Percentiles rank a stretch among this genome's conserved stretches.
phyloP scores from a whole-genome alignment of 2,888 invertebrate genomes.

The Endotricha flammealis region DNA sequence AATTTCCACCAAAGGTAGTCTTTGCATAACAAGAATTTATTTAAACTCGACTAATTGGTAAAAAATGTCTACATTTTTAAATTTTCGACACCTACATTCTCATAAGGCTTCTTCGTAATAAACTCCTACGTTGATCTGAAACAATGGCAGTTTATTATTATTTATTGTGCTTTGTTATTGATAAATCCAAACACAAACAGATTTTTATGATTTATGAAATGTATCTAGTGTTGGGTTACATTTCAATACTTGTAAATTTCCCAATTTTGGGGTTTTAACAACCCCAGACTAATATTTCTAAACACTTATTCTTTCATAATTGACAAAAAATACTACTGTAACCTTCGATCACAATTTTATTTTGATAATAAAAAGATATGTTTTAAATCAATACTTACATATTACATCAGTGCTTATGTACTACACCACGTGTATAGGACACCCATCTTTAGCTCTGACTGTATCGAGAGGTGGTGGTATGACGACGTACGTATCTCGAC shows the following conservation, averaged over 20 bases:
- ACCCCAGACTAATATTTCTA: too few species aligned
- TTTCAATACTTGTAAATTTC: too few species aligned
- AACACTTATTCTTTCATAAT: too few species aligned
- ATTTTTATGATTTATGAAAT: too few species aligned
- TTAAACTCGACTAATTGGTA: conserved; percentile 64
- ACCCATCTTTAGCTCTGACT: conserved; percentile 58
- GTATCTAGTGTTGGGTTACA: too few species aligned
- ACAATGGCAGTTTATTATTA: too few species aligned
- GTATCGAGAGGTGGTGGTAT: conserved; percentile 65
- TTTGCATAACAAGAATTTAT: conserved; percentile 55
- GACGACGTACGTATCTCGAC: conserved; percentile 70
- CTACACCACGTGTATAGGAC: conserved; percentile 74
- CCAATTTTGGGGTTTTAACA: too few species aligned
- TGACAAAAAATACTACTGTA: too few species aligned
- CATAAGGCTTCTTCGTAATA: conserved; percentile 77
- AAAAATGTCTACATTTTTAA: conserved; percentile 62
- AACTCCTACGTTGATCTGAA: conserved; percentile 77
- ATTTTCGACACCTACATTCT: conserved; percentile 64
- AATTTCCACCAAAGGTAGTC: conserved; percentile 56
- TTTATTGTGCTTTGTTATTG: too few species aligned
- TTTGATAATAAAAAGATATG: too few species aligned
- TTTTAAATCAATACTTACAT: conserved; percentile 60
- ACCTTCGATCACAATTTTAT: too few species aligned
- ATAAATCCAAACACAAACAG: not conserved
- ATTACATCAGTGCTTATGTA: conserved; percentile 63